phyloP scores from a whole-genome alignment of 2,113 vertebrate genomes.

The Seriola rivoliana region DNA sequence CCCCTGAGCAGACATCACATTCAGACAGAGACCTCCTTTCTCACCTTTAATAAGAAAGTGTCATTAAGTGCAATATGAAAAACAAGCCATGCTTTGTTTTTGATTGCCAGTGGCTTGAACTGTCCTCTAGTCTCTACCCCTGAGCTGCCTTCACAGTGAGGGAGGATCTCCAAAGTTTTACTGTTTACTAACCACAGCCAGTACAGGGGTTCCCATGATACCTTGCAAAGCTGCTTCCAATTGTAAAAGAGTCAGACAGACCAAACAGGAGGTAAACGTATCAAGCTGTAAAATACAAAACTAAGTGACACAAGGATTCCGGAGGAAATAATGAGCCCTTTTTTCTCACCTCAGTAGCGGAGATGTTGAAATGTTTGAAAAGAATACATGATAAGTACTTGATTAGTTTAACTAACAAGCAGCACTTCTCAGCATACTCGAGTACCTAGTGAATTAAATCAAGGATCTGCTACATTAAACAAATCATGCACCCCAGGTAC shows the following conservation, averaged over 20 bases:
- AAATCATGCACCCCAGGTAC: constrained; percentile 23
- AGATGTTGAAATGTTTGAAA: constrained; percentile 15
- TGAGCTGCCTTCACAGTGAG: constrained; percentile 55
- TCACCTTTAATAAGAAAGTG: constrained; percentile 81
- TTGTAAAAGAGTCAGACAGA: constrained; percentile 12
- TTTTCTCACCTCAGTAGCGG: background rate
- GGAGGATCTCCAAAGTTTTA: constrained; percentile 52
- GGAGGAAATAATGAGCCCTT: background rate
- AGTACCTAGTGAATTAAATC: constrained; percentile 1
- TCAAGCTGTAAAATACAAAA: background rate
- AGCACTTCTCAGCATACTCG: constrained; percentile 1
- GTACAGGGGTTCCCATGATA: constrained; percentile 36
- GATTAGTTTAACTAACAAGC: constrained; percentile 10
- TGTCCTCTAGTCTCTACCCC: constrained; percentile 39
- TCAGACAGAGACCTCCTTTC: constrained; percentile 70
- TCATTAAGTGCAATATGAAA: constrained; percentile 71
- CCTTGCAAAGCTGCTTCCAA: constrained; percentile 15
- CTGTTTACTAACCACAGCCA: constrained; percentile 46
- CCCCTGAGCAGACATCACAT: constrained; percentile 63
- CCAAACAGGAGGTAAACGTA: constrained; percentile 26
- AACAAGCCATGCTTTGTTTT: constrained; percentile 66
- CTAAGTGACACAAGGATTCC: background rate
- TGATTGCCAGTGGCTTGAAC: constrained; percentile 52
- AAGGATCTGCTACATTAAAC: constrained; percentile 25
- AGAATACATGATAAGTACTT: background rate